These are phyloP conservation scores for Colaptes auratus DNA, from an alignment of 2,113 vertebrate species.

Conservation along the genomic window DNA sequence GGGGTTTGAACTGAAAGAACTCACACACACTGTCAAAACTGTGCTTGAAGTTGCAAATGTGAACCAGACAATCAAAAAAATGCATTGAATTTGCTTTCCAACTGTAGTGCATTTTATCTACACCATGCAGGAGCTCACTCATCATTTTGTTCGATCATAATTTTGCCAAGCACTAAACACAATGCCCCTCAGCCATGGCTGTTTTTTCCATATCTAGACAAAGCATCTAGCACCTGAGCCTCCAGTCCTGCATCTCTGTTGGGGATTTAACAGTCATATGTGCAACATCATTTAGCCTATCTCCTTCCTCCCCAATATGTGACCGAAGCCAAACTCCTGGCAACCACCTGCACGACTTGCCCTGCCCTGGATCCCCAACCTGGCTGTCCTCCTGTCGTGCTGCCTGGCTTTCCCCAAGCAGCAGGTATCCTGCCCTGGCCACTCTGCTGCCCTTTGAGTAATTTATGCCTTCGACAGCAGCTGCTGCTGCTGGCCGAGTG, in stretches of 20 bases:
- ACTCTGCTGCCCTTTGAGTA: neutral
- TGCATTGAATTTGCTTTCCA: neutral
- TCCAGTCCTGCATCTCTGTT: neutral
- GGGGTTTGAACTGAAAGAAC: neutral
- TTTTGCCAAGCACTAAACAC: neutral
- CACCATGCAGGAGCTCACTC: neutral
- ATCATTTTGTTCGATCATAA: neutral
- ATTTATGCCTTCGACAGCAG: too few relatives aligned
- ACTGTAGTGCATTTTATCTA: neutral
- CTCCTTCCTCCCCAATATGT: neutral
- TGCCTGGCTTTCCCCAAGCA: neutral
- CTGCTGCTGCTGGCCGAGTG: neutral
- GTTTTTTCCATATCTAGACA: fast-evolving
- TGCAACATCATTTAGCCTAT: neutral
- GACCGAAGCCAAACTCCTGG: neutral
- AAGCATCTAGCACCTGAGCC: neutral
- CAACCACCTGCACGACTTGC: neutral
- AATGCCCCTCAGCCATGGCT: neutral
- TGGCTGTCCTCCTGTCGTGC: neutral
- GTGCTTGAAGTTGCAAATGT: neutral
- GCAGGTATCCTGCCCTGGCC: neutral
- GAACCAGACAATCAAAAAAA: neutral
- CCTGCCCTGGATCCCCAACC: neutral
- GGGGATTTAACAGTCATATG: neutral
- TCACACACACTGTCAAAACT: neutral